Conservation (phyloP, 2,888 invertebrate genomes). For the Spisula solida region DNA sequence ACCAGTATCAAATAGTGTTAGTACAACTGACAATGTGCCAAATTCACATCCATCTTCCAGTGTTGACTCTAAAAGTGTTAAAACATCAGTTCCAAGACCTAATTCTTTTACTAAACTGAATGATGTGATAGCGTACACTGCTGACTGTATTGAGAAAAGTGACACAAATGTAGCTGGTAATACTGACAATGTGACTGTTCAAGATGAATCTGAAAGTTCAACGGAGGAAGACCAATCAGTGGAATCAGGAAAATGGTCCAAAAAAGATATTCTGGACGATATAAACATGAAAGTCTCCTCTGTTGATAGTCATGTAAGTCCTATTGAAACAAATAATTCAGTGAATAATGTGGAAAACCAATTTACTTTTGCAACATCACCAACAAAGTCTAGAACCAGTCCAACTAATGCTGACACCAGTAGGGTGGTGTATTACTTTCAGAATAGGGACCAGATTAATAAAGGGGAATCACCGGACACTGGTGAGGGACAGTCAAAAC, state of each 20-base stretch:
- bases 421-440: conserved; percentile 66
- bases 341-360: not conserved
- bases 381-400: conserved; percentile 36
- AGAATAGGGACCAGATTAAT: conserved; percentile 57
- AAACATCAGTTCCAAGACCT: conserved; percentile 30
- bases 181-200: not conserved
- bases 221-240: not conserved
- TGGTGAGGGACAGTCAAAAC: conserved; percentile 15
- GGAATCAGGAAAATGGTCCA: conserved; percentile 30
- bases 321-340: not conserved
- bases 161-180: conserved; percentile 41
- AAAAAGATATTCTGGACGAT: conserved; percentile 46
- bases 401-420: conserved; percentile 54
- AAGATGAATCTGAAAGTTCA: not conserved
- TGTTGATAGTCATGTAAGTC: conserved; percentile 50
- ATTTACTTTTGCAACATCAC: conserved; percentile 50
- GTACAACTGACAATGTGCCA: not conserved
- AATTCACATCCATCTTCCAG: conserved; percentile 3
- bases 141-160: conserved; percentile 67
- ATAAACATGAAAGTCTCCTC: conserved; percentile 64
- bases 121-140: conserved; percentile 70
- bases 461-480: conserved; percentile 31
- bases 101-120: conserved; percentile 60
- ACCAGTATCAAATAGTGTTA: not conserved
- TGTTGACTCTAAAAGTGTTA: conserved; percentile 6